Percentiles rank a stretch among this genome's conserved stretches.
Conservation (phyloP, 2,888 invertebrate genomes). For the Zaprionus obscuricornis region DNA sequence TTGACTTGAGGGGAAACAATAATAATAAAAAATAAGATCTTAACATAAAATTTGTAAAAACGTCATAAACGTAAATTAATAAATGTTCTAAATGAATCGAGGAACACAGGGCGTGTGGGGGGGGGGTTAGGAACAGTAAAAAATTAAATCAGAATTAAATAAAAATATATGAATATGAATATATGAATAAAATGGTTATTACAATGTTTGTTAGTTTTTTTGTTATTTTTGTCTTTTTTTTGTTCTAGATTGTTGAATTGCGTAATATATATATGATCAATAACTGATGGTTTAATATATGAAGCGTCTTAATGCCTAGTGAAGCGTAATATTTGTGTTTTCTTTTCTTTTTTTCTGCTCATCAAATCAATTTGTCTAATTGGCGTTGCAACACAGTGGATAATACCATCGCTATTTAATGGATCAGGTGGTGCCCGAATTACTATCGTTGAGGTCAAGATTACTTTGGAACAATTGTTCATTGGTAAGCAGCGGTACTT, state of each 20-base stretch:
- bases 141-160: constrained; percentile 20
- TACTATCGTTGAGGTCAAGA: constrained; percentile 51
- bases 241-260: not conserved
- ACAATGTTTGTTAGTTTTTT: not conserved
- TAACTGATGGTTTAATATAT: not conserved
- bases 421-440: constrained; percentile 21
- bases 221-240: not conserved
- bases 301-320: constrained; percentile 56
- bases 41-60: constrained; percentile 20
- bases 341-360: constrained; percentile 26
- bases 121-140: no score
- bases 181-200: constrained; percentile 2
- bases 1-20: constrained; percentile 37
- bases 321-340: constrained; percentile 64
- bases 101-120: no score
- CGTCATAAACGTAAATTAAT: constrained; percentile 18
- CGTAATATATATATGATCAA: not conserved
- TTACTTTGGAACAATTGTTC: constrained; percentile 77
- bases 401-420: not conserved
- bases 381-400: constrained; percentile 17
- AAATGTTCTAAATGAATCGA: no score
- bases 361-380: constrained; percentile 67
- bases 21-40: constrained; percentile 1
- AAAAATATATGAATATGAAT: constrained; percentile 27
- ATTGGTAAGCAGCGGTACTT: constrained; percentile 86